These are phyloP conservation scores for Contarinia nasturtii DNA, from an alignment of 1,140 invertebrate genomes.

Conservation along the genomic window DNA sequence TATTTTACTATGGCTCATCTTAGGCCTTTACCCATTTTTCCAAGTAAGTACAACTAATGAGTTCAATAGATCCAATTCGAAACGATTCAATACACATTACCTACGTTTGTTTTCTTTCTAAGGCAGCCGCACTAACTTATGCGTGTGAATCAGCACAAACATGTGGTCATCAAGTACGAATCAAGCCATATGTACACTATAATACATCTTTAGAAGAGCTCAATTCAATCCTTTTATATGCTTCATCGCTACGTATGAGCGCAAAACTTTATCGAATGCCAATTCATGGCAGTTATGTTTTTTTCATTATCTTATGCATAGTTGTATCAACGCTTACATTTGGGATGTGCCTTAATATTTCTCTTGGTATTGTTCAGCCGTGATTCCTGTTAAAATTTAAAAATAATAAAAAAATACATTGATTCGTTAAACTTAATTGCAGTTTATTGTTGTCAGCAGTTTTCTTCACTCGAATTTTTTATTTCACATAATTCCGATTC, in stretches of 20 bases:
- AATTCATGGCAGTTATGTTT: constrained; percentile 44
- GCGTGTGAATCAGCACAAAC: constrained; percentile 44
- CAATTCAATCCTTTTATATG: constrained; percentile 54
- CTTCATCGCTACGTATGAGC: constrained; percentile 48
- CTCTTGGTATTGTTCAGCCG: background rate
- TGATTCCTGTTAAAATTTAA: too few relatives aligned
- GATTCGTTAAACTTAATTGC: too few relatives aligned
- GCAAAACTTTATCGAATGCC: constrained; percentile 51
- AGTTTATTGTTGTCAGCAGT: too few relatives aligned
- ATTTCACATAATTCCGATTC: too few relatives aligned
- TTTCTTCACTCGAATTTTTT: too few relatives aligned
- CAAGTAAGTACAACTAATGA: background rate
- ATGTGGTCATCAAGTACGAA: constrained; percentile 54
- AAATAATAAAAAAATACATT: too few relatives aligned
- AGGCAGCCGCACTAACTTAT: constrained; percentile 62
- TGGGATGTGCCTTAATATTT: constrained; percentile 37
- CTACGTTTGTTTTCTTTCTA: background rate
- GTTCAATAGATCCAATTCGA: too few relatives aligned
- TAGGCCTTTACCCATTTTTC: constrained; percentile 41
- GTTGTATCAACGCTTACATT: constrained; percentile 38
- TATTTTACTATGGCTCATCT: constrained; percentile 43
- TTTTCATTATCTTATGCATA: constrained; percentile 35
- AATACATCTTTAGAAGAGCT: constrained; percentile 50
- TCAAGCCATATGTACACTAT: constrained; percentile 60
- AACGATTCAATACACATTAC: background rate